phyloP scores from a whole-genome alignment of 2,888 invertebrate species.

The Eulithis prunata region DNA sequence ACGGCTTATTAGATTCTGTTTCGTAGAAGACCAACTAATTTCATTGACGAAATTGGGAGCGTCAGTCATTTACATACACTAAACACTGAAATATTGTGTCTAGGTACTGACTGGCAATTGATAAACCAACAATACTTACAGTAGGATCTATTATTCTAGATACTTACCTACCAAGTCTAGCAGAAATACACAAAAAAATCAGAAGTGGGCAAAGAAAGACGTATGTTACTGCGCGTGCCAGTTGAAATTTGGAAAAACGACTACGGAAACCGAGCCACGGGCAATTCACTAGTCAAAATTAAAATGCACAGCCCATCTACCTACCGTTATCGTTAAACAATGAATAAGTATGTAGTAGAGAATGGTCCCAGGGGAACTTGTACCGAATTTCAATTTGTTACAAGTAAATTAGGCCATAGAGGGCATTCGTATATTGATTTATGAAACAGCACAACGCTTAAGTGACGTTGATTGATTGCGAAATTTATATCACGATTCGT shows the following conservation, averaged over 20 bases:
- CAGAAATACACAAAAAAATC: too few relatives aligned
- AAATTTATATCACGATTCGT: constrained; percentile 38
- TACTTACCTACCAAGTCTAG: too few relatives aligned
- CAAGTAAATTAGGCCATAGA: constrained; percentile 64
- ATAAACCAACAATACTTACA: too few relatives aligned
- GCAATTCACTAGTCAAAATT: constrained; percentile 49
- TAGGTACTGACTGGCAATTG: too few relatives aligned
- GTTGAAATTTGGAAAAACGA: background rate
- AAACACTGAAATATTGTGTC: too few relatives aligned
- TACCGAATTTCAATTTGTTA: constrained; percentile 71
- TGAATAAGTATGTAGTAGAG: constrained; percentile 45
- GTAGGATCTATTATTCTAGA: too few relatives aligned
- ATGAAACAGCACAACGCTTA: constrained; percentile 41
- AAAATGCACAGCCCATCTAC: constrained; percentile 57
- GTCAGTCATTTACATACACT: constrained; percentile 53
- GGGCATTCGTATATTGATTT: constrained; percentile 50
- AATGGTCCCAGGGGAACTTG: constrained; percentile 65
- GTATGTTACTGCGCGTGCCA: too few relatives aligned
- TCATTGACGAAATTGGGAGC: constrained; percentile 50
- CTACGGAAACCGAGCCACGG: background rate
- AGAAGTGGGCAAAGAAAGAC: too few relatives aligned
- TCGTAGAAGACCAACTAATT: constrained; percentile 27
- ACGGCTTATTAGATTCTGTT: background rate
- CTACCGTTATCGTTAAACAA: constrained; percentile 62
- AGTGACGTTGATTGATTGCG: constrained; percentile 31